These are phyloP conservation scores for Chromis chromis DNA, from an alignment of 2,797 vertebrate genomes.

Conservation along the genomic window DNA sequence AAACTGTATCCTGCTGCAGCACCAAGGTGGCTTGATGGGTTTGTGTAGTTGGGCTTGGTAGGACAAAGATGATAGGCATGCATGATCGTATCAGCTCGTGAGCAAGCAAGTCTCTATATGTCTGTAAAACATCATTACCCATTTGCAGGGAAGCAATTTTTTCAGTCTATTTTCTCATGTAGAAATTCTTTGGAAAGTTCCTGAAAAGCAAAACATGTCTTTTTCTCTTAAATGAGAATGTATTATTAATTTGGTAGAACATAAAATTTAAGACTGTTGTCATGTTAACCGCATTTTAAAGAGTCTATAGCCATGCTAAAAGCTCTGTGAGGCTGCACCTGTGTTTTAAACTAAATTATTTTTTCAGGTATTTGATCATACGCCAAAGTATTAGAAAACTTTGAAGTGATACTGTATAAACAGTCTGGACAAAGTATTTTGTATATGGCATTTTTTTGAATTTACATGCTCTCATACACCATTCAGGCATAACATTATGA, in stretches of 20 bases:
- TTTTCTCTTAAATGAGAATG: not conserved
- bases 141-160: not conserved
- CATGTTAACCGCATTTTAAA: not conserved
- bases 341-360: no score
- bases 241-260: not conserved
- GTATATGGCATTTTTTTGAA: no score
- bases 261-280: not conserved
- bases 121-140: not conserved
- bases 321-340: not conserved
- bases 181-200: not conserved
- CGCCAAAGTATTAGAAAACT: not conserved
- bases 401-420: not conserved
- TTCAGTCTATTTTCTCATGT: no score
- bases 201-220: not conserved
- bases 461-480: no score
- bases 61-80: not conserved
- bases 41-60: constrained; percentile 6
- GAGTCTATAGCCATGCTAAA: not conserved
- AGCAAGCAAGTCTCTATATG: constrained; percentile 19
- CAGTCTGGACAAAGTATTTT: not conserved
- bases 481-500: no score
- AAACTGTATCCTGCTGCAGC: not conserved
- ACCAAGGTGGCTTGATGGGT: not conserved
- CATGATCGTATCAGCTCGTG: constrained; percentile 1
- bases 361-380: no score